Evolutionary conservation across 2,888 invertebrate genomes (phyloP), one percentile per base, ranked within the genome.

Genomic region (Eupithecia insigniata): DNA sequence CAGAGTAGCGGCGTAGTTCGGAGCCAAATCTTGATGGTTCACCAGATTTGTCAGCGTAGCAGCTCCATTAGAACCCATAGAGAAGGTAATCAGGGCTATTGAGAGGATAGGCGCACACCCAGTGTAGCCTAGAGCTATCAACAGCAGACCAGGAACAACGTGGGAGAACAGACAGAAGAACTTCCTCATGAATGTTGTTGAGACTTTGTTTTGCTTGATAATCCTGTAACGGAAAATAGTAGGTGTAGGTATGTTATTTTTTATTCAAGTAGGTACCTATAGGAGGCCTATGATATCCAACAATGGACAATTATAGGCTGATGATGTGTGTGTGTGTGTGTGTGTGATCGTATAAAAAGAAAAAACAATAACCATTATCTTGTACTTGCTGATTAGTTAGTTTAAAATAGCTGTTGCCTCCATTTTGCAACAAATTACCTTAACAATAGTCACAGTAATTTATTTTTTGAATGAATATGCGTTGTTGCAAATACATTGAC

Each of bases 1-100:
- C 39, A 97, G 83, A 0, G 96, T 96, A 1, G 96, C 97, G 0
- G 97, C 97, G 83, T 95, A 97, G 87, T 97, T 97, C 0, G 97
- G 97, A 0, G 97, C 96, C 75, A 97, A 88, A 87, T 97, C 97
- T 84, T 97, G 97, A 55, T 96, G 94, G 80, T 96, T 96, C 76
- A 95, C 95, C 77, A 96, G 86, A 83, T 96, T 96, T 3, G 96
- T 95, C 18, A 95, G 88, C 0, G 96, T 95, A 0, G 96, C 95
- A 1, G 96, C 95, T 0, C 96, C 96, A 77, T 96, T 96, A 22
- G 96, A 95, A 0, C 96, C 96, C 87, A 96, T 91, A 0, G 96
- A 96, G 78, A 96, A 90, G 0, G 96, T 96, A 81, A 96, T 95
- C n/a, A 96, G 92, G 2, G 94, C 94, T 12, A 96, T 95, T 39